Evolutionary conservation across 2,113 vertebrate genomes (phyloP).

Genomic region (Sapajus apella): DNA sequence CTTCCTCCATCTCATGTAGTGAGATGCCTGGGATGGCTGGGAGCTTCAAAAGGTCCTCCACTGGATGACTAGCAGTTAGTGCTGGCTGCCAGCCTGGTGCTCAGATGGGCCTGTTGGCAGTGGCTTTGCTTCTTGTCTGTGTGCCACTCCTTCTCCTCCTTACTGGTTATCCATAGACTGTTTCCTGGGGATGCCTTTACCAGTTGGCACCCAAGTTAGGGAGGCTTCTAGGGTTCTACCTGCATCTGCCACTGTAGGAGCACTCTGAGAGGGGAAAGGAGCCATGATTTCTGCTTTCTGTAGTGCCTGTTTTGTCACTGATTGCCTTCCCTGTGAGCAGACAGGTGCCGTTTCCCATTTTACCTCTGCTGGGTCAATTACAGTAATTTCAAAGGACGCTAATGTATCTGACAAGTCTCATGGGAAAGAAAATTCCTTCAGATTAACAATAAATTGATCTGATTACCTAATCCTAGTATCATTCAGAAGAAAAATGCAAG

Average conservation of each 20-base stretch:
- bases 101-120: too few species aligned
- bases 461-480: conserved; percentile 67
- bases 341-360: conserved; percentile 26
- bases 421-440: conserved; percentile 73
- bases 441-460: conserved; percentile 74
- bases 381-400: conserved; percentile 53
- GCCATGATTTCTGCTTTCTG: not conserved
- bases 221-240: not conserved
- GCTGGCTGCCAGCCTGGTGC: not conserved
- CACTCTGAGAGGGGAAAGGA: not conserved
- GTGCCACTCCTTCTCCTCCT: not conserved
- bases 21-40: not conserved
- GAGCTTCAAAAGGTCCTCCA: not conserved
- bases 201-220: not conserved
- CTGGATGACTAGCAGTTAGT: too few species aligned
- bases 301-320: not conserved
- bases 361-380: conserved; percentile 70
- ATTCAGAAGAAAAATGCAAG: conserved; percentile 44
- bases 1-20: not conserved
- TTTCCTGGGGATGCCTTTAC: not conserved
- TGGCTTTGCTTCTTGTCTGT: not conserved
- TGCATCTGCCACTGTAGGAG: not conserved
- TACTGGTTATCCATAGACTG: not conserved
- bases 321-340: conserved; percentile 19
- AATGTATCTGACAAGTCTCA: conserved; percentile 69